Conservation (phyloP, 2,888 invertebrate genomes). For the Epirrhoe alternata region DNA sequence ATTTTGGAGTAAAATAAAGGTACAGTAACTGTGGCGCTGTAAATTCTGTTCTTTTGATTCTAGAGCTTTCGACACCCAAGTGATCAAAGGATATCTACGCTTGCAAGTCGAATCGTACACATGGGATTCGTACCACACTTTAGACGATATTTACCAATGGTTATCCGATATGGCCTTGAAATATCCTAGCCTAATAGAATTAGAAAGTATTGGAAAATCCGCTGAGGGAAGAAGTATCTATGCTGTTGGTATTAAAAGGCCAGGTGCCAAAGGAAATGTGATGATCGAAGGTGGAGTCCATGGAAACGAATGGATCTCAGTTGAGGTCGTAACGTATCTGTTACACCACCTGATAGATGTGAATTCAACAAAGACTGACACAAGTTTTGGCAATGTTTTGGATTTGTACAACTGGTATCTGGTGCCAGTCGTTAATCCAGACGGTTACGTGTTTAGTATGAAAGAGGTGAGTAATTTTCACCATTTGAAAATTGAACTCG, state of each 20-base stretch:
- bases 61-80: slow-evolving; percentile 66
- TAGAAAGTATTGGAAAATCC: slow-evolving; percentile 70
- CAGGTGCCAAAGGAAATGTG: slow-evolving; percentile 65
- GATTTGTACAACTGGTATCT: slow-evolving; percentile 87
- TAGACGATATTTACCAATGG: slow-evolving; percentile 86
- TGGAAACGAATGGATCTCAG: slow-evolving; percentile 90
- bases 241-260: slow-evolving; percentile 52
- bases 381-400: slow-evolving; percentile 64
- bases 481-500: too few relatives aligned
- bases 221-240: slow-evolving; percentile 73
- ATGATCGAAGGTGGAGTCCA: slow-evolving; percentile 88
- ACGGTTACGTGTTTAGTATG: slow-evolving; percentile 63
- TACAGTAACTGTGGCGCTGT: too few relatives aligned
- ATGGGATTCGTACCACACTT: slow-evolving; percentile 85
- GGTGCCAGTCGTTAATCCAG: slow-evolving; percentile 90
- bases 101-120: slow-evolving; percentile 49
- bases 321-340: slow-evolving; percentile 86
- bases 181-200: slow-evolving; percentile 68
- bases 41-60: too few relatives aligned
- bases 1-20: too few relatives aligned
- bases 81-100: slow-evolving; percentile 48
- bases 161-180: slow-evolving; percentile 72
- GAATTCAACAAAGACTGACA: slow-evolving; percentile 60
- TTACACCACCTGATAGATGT: slow-evolving; percentile 77
- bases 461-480: slow-evolving; percentile 44